These are phyloP conservation scores for Meriones psammophilus DNA, from an alignment of 2,797 vertebrate species.

Conservation along the genomic window DNA sequence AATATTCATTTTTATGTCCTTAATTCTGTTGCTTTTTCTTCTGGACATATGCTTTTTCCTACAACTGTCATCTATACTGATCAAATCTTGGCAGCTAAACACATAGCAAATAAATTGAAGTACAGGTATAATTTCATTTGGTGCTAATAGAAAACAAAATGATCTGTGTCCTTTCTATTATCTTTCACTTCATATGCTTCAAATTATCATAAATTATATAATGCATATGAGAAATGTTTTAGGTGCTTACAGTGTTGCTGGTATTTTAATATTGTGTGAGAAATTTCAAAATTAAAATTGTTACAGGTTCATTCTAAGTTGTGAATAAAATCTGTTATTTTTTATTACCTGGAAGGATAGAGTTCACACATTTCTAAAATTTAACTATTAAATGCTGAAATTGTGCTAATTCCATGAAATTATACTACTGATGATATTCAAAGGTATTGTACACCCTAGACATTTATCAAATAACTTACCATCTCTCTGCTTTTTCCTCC, in stretches of 20 bases:
- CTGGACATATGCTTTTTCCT: neutral
- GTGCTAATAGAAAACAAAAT: neutral
- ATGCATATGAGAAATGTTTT: neutral
- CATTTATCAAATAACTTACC: neutral
- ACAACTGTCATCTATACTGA: neutral
- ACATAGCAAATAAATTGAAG: neutral
- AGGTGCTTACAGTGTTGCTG: neutral
- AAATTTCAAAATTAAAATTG: neutral
- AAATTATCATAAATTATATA: neutral
- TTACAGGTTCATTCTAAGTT: neutral
- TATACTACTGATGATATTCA: neutral
- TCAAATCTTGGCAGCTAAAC: neutral
- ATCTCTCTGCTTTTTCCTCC: neutral
- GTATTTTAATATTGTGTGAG: neutral
- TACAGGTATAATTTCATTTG: neutral
- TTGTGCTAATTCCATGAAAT: neutral
- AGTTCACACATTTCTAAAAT: neutral
- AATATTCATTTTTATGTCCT: too few relatives aligned
- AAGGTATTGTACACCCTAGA: neutral
- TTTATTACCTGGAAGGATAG: neutral
- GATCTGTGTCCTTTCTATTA: neutral
- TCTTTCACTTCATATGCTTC: neutral
- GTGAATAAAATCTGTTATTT: neutral
- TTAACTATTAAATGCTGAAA: neutral
- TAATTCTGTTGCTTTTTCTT: neutral